Percentiles rank a stretch among this genome's conserved stretches.
phyloP scores from a whole-genome alignment of 2,888 invertebrate genomes.

The Aphodius granarius region DNA sequence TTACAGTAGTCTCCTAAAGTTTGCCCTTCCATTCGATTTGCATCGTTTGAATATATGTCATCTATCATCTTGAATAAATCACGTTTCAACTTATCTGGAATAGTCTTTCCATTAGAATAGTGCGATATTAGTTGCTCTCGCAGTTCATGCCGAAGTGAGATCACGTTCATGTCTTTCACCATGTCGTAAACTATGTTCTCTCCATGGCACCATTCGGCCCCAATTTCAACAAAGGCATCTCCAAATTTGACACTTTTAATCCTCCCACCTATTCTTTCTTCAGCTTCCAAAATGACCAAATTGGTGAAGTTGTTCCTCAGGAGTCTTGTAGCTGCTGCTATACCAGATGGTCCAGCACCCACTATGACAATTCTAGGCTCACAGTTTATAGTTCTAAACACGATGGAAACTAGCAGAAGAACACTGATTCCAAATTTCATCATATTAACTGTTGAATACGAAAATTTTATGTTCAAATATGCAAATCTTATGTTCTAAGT shows the following conservation, averaged over 20 bases:
- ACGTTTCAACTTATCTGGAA: slow-evolving; percentile 14
- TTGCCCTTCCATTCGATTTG: slow-evolving; percentile 22
- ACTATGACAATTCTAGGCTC: slow-evolving; percentile 51
- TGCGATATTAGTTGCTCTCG: slow-evolving; percentile 6
- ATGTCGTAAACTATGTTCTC: slow-evolving; percentile 46
- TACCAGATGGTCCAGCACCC: slow-evolving; percentile 62
- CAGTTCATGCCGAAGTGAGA: slow-evolving; percentile 26
- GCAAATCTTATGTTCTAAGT: too few species aligned
- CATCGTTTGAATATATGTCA: slow-evolving; percentile 21
- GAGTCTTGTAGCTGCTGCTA: slow-evolving; percentile 58
- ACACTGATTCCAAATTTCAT: neutral
- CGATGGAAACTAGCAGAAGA: neutral
- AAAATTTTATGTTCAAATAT: too few species aligned
- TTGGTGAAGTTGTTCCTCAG: slow-evolving; percentile 54
- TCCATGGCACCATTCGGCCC: slow-evolving; percentile 53
- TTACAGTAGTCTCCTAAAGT: slow-evolving; percentile 30
- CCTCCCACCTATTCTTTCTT: slow-evolving; percentile 50
- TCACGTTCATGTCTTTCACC: slow-evolving; percentile 43
- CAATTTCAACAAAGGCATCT: slow-evolving; percentile 41
- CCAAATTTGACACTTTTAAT: slow-evolving; percentile 38
- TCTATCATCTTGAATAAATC: slow-evolving; percentile 25
- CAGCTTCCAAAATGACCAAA: slow-evolving; percentile 54
- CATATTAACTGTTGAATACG: neutral
- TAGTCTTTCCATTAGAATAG: slow-evolving; percentile 21
- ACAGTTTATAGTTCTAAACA: neutral